These are phyloP conservation scores for Lagopus muta DNA, from an alignment of 2,113 vertebrate genomes.

Conservation along the genomic window DNA sequence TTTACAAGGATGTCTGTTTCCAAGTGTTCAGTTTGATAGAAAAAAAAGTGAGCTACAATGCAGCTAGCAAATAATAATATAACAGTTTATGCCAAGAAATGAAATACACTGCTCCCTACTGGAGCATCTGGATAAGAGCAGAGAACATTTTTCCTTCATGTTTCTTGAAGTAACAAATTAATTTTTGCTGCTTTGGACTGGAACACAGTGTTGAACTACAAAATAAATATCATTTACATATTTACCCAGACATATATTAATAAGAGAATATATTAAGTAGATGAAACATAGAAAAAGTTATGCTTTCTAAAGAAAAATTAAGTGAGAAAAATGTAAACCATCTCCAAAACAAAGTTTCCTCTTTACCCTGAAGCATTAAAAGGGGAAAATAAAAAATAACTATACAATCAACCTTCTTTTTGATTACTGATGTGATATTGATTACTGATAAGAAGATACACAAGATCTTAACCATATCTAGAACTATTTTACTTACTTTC, in stretches of 20 bases:
- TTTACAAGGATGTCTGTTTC: constrained; percentile 68
- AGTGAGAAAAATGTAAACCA: background rate
- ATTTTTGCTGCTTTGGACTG: background rate
- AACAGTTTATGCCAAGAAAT: constrained; percentile 67
- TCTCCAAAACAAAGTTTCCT: background rate
- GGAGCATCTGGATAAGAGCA: background rate
- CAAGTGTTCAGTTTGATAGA: constrained; percentile 45
- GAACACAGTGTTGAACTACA: background rate
- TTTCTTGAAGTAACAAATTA: background rate
- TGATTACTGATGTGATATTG: background rate
- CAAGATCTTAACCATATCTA: background rate
- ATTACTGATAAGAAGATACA: background rate
- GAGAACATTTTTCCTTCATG: background rate
- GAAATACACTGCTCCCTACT: constrained; percentile 75
- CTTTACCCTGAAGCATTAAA: background rate
- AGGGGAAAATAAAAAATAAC: background rate
- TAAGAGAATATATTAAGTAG: background rate
- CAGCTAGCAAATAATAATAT: constrained; percentile 39
- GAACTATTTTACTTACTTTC: background rate
- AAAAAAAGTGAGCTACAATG: constrained; percentile 29
- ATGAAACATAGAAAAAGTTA: background rate
- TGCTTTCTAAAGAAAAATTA: background rate
- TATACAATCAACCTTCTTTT: background rate
- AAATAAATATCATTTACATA: background rate
- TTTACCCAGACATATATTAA: accelerated